These are phyloP conservation scores for Montipora capricornis DNA, from an alignment of 64 coral and sea anemone species.

Conservation along the genomic window DNA sequence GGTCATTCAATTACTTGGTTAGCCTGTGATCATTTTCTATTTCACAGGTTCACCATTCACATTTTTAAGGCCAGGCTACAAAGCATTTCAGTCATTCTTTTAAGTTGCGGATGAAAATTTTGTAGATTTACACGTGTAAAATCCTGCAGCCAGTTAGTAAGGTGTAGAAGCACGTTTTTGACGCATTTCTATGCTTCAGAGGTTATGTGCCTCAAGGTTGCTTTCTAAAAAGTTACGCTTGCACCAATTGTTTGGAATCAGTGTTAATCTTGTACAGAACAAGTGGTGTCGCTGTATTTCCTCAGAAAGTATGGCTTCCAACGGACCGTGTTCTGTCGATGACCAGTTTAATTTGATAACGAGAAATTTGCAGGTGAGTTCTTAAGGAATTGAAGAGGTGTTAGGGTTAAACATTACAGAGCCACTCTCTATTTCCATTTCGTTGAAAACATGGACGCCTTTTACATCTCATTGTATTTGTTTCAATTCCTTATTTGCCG, in stretches of 20 bases:
- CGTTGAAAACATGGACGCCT: neutral
- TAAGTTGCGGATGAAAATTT: too few species aligned
- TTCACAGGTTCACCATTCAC: too few species aligned
- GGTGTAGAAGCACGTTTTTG: neutral
- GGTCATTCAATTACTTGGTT: too few species aligned
- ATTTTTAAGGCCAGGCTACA: too few species aligned
- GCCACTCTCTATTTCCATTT: neutral
- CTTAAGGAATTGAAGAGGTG: neutral
- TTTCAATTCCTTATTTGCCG: neutral
- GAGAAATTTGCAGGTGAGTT: slow-evolving; percentile 73
- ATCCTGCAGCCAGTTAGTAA: too few species aligned
- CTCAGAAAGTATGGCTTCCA: slow-evolving; percentile 18
- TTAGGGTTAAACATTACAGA: neutral
- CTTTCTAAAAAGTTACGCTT: neutral
- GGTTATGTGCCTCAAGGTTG: neutral
- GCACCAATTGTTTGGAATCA: neutral
- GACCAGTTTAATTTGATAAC: slow-evolving; percentile 75
- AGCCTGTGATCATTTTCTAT: too few species aligned
- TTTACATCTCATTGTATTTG: neutral
- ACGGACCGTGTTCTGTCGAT: slow-evolving; percentile 20
- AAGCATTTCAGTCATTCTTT: too few species aligned
- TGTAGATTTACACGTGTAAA: too few species aligned
- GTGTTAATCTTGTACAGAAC: neutral
- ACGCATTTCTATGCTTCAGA: slow-evolving; percentile 18
- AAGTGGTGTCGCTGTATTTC: neutral